Conservation (phyloP, 2,888 invertebrate genomes). For the Gibbula magus region DNA sequence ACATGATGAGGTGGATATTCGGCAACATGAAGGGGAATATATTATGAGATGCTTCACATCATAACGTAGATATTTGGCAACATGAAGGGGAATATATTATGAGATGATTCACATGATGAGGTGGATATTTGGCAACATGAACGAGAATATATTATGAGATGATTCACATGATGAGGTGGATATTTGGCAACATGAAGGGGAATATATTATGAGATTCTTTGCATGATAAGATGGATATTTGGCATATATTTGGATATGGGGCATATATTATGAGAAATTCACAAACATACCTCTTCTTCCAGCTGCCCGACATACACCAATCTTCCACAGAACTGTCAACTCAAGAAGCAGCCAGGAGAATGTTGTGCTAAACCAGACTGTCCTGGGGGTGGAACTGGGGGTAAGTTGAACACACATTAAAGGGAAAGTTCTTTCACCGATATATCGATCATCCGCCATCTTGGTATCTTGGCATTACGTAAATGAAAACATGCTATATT, state of each 20-base stretch:
- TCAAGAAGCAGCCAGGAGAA: constrained; percentile 38
- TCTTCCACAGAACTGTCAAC: constrained; percentile 30
- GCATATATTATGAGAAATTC: too few relatives aligned
- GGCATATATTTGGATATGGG: too few relatives aligned
- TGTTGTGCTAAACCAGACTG: constrained; percentile 48
- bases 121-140: neutral
- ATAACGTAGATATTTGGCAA: too few relatives aligned
- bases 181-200: neutral
- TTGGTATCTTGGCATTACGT: too few relatives aligned
- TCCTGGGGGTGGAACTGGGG: neutral
- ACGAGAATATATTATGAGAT: neutral
- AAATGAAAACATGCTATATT: too few relatives aligned
- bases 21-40: too few relatives aligned
- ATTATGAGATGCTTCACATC: too few relatives aligned
- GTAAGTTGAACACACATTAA: neutral
- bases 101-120: neutral
- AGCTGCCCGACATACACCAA: constrained; percentile 46
- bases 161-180: neutral
- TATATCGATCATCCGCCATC: too few relatives aligned
- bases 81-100: too few relatives aligned
- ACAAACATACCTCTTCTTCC: neutral
- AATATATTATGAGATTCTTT: neutral
- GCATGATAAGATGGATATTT: too few relatives aligned
- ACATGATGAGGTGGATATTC: too few relatives aligned
- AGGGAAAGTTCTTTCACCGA: too few relatives aligned